Evolutionary conservation across 2,888 invertebrate genomes (phyloP), one percentile per base, ranked within the genome.

Genomic region (Caradrina kadenii): DNA sequence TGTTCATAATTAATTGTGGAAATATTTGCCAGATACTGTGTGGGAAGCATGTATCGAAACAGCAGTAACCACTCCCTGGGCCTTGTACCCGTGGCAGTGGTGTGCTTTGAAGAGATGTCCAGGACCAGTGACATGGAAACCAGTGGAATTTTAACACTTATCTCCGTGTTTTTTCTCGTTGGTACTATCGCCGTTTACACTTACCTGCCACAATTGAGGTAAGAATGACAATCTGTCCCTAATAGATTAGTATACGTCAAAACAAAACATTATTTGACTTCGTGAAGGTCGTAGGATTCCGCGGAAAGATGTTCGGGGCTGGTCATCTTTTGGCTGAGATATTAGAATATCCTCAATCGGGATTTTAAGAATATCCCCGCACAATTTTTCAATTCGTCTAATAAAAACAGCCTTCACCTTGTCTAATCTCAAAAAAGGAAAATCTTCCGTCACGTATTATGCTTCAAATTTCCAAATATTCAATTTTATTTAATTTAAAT

Each of bases 51-150:
- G 92, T 88, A 91, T 65, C 83, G 79, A 4, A 93, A 93, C 78
- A 71, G 39, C 17, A 87, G 83, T 17, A 52, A 78, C 0, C 79
- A 61, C 1, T 76, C 71, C 0, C 80, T 65, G 79, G 94, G 88
- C 69, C 84, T 74, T 21, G 78, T 91, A 0, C 84, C 89, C 1
- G 90, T 93, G 15, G 96, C 96, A 0, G 76, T 96, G 42, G 92
- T 95, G 1, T 95, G 96, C 76, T 96, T 99, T 97, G 92, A 99
- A 91, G 60, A 99, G 93, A 97, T 99, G 93, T 26, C 96, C 93
- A 78, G 97, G 93, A 49, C 96, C 92, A 85, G 82, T 64, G 86
- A 88, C 7, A 89, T 93, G 19, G 93, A 94, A 73, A 94, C 92
- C 49, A 93, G 91, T 60, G 94, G 96, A 1, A 90, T 93, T 11